Percentiles rank a stretch among this genome's conserved stretches.
Evolutionary conservation across 1,140 invertebrate species (phyloP).

Genomic region (Ostrea edulis): DNA sequence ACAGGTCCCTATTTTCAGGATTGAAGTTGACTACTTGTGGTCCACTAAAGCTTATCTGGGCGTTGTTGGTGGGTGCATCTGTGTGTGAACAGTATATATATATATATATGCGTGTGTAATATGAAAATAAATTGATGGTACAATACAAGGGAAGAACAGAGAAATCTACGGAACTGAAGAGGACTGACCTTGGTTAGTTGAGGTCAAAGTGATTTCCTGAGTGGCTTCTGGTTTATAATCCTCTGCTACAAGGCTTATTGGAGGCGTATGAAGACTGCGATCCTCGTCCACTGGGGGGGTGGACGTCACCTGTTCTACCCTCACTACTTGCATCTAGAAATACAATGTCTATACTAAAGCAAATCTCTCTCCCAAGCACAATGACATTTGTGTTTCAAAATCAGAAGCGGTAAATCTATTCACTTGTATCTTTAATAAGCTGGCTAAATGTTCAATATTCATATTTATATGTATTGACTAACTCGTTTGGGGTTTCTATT

Average conservation of each 20-base stretch:
- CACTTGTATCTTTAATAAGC: no score
- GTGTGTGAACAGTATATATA: not conserved
- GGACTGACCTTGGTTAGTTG: not conserved
- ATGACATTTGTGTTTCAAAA: no score
- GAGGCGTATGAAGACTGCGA: not conserved
- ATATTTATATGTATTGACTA: no score
- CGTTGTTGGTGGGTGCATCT: not conserved
- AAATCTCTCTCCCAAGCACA: no score
- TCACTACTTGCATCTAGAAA: not conserved
- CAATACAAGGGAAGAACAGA: not conserved
- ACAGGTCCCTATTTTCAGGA: not conserved
- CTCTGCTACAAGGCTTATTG: not conserved
- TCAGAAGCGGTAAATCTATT: no score
- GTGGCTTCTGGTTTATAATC: not conserved
- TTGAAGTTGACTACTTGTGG: not conserved
- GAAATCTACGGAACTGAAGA: not conserved
- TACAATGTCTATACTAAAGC: no score
- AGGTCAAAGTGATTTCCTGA: conserved; percentile 18
- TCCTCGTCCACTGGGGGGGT: not conserved
- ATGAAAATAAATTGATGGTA: not conserved
- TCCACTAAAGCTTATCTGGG: not conserved
- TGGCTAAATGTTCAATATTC: no score
- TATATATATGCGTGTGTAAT: not conserved
- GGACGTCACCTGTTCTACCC: not conserved
- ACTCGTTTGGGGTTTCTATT: no score